Evolutionary conservation across 35 echinoderm and acorn worm genomes (phyloP).

Genomic region (Apostichopus japonicus): DNA sequence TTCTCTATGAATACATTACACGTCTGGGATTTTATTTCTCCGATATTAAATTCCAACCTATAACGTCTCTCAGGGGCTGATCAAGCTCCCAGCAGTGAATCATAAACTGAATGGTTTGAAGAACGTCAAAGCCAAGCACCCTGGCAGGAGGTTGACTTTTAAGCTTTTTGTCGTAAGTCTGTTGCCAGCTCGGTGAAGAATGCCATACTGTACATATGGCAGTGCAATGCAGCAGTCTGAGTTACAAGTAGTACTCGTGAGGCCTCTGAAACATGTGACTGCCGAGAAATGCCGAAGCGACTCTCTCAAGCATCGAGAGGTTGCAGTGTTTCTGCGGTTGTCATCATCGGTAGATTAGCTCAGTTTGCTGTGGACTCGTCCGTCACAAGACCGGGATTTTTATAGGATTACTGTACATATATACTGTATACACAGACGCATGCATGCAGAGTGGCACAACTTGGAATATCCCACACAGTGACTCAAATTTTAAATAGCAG

Average conservation of each 20-base stretch:
- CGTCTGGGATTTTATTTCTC: neutral
- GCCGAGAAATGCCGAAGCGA: conserved; percentile 27
- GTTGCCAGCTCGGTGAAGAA: conserved; percentile 16
- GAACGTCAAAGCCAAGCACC: conserved; percentile 11
- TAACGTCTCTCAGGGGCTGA: neutral
- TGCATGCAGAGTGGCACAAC: neutral
- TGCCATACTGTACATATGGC: neutral
- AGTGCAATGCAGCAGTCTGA: conserved; percentile 6
- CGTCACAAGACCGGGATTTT: conserved; percentile 26
- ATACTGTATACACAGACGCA: neutral
- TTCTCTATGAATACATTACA: neutral
- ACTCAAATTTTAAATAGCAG: neutral
- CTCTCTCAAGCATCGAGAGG: neutral
- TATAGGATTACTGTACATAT: conserved; percentile 16
- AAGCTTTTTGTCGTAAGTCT: neutral
- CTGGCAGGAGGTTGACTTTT: conserved; percentile 41
- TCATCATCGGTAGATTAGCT: conserved; percentile 41
- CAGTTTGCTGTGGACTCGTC: conserved; percentile 32
- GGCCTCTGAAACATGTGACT: conserved; percentile 20
- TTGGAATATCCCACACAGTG: neutral
- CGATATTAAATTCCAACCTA: conserved; percentile 34
- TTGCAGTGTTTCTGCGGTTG: conserved; percentile 30
- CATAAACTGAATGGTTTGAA: conserved; percentile 18
- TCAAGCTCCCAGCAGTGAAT: conserved; percentile 6
- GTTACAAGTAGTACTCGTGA: neutral